These are phyloP conservation scores for Macrochelys suwanniensis DNA, from an alignment of 2,797 vertebrate genomes.

Conservation along the genomic window DNA sequence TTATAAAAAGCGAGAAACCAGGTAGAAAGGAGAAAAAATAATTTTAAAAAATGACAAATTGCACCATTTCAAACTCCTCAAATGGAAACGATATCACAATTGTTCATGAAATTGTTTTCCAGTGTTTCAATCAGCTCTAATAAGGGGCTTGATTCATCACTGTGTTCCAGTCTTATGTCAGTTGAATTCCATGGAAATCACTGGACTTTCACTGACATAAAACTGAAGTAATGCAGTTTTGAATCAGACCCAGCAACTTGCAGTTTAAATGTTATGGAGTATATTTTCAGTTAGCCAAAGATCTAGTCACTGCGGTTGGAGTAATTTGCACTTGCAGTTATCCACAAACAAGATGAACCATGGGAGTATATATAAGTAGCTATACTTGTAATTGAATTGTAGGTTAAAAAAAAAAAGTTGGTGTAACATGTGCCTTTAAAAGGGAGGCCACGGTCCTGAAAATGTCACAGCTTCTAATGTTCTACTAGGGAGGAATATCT, in stretches of 20 bases:
- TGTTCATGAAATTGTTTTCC: background rate
- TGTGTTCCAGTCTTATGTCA: background rate
- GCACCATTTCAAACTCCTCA: background rate
- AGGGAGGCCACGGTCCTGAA: background rate
- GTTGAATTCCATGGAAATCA: background rate
- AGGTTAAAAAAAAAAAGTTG: background rate
- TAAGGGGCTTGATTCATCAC: background rate
- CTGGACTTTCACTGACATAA: background rate
- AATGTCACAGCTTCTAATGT: background rate
- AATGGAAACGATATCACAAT: background rate
- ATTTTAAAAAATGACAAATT: background rate
- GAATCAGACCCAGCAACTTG: background rate
- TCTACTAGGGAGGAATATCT: background rate
- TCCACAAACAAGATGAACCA: background rate
- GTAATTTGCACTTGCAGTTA: background rate
- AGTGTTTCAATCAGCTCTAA: background rate
- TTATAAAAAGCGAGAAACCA: background rate
- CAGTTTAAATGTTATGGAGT: background rate
- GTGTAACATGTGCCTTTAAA: conserved; percentile 1
- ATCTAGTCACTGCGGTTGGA: background rate
- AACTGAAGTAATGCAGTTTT: background rate
- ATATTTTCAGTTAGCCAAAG: background rate
- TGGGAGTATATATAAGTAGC: background rate
- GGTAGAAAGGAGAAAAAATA: background rate
- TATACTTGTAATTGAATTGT: background rate